A percentile compares a stretch with the other conserved stretches of the same genome.
Conservation (phyloP, 2,888 invertebrate species). For the Polyommatus icarus region DNA sequence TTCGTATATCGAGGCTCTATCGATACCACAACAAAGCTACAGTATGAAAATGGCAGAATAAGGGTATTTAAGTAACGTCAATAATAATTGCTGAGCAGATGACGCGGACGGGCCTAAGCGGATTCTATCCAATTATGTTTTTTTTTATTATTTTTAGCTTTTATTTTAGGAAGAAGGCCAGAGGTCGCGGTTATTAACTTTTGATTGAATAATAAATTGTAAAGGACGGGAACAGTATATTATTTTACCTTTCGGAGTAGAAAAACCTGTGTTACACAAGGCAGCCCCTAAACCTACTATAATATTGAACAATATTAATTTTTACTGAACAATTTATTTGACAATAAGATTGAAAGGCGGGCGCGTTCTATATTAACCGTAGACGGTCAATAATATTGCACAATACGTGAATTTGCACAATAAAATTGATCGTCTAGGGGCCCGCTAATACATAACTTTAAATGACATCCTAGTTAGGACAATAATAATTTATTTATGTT, state of each 20-base stretch:
- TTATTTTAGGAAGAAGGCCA: background rate
- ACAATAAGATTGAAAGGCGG: too few species aligned
- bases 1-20: background rate
- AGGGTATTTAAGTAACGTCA: background rate
- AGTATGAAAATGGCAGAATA: background rate
- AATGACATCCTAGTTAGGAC: too few species aligned
- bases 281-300: too few species aligned
- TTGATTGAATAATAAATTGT: background rate
- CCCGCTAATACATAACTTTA: too few species aligned
- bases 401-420: too few species aligned
- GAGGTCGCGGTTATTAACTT: background rate
- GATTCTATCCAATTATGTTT: slow-evolving; percentile 1
- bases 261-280: background rate
- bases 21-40: background rate
- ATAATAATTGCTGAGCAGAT: slow-evolving; percentile 3
- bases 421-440: too few species aligned
- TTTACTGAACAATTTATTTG: too few species aligned
- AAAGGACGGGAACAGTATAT: background rate
- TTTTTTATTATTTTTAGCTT: slow-evolving; percentile 1
- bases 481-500: too few species aligned
- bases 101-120: background rate
- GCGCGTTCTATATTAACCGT: too few species aligned
- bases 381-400: too few species aligned
- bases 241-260: background rate
- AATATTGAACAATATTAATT: too few species aligned